Evolutionary conservation across 2,113 vertebrate genomes (phyloP), one percentile per base, ranked within the genome.

Genomic region (Melanocharis versteri): DNA sequence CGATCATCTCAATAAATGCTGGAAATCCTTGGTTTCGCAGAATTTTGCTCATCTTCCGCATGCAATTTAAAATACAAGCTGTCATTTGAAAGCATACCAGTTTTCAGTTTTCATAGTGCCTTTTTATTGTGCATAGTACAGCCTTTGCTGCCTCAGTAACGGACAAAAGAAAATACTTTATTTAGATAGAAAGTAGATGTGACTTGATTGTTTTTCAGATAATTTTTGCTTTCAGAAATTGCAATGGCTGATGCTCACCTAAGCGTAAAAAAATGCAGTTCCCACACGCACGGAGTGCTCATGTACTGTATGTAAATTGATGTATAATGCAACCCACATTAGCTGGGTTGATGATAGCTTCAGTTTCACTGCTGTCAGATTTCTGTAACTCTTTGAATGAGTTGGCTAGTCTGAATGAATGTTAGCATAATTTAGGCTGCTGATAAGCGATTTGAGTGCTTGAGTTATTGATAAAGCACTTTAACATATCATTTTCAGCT

Each of bases 391-490:
- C 97, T 89, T 84, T 95, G 96, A 98, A 97, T 97, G 97, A 98
- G 96, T 47, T 96, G 95, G 94, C 89, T 97, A 97, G 56, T 93
- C 94, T 96, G 97, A 98, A 93, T 97, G 93, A 93, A 89, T 12
- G 83, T 97, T 96, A 96, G 87, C 95, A 98, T 98, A 98, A 99
- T 98, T 98, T 98, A 98, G 98, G 98, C 98, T 96, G 94, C 90
- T 97, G 96, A 98, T 96, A 95, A 98, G 95, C 94, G 53, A 97
- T 96, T 97, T 97, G 93, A 97, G 97, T 96, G 89, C 97, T 93
- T 97, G 93, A 87, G 97, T 98, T 98, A 98, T 98, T 99, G 98
- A 98, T 98, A 98, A 99, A 98, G 95, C 97, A 97, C 97, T 98
- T 98, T 98, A 98, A 97, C 94, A 90, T 97, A 97, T 98, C 96